These are phyloP conservation scores for Oxystoma pomonae DNA, from an alignment of 2,888 invertebrate species.

Conservation along the genomic window DNA sequence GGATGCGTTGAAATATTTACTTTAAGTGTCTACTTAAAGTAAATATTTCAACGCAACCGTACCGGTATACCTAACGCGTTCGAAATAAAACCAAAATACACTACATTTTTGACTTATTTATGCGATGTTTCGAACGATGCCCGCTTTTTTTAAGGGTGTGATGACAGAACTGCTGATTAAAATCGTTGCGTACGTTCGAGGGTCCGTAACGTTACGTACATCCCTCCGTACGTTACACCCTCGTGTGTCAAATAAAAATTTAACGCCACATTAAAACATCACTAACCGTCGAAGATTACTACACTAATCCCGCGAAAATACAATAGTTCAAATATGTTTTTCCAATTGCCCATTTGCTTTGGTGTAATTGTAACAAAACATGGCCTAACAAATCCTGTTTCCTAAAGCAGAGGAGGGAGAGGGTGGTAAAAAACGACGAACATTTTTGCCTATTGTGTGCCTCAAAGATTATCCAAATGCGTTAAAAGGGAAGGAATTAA, in stretches of 20 bases:
- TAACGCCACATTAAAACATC: constrained; percentile 2
- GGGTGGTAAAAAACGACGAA: not conserved
- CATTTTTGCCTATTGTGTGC: not conserved
- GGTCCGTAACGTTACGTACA: too few species aligned
- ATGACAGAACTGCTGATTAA: too few species aligned
- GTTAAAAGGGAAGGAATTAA: not conserved
- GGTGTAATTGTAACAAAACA: constrained; percentile 5
- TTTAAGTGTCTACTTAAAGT: too few species aligned
- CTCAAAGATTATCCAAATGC: not conserved
- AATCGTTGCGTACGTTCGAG: too few species aligned
- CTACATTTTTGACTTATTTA: too few species aligned
- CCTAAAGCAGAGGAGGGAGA: not conserved
- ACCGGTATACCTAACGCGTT: too few species aligned
- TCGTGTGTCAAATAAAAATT: not conserved
- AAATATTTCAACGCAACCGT: too few species aligned
- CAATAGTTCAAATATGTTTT: not conserved
- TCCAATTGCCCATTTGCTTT: not conserved
- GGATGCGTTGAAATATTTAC: too few species aligned
- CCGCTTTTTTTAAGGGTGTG: too few species aligned
- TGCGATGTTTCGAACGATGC: too few species aligned
- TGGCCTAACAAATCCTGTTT: constrained; percentile 1
- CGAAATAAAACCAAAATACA: too few species aligned
- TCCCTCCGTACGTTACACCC: too few species aligned
- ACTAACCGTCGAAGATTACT: not conserved
- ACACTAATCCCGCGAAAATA: not conserved